Evolutionary conservation across 2,797 vertebrate species (phyloP).

Genomic region (Enteromius fasciolatus): DNA sequence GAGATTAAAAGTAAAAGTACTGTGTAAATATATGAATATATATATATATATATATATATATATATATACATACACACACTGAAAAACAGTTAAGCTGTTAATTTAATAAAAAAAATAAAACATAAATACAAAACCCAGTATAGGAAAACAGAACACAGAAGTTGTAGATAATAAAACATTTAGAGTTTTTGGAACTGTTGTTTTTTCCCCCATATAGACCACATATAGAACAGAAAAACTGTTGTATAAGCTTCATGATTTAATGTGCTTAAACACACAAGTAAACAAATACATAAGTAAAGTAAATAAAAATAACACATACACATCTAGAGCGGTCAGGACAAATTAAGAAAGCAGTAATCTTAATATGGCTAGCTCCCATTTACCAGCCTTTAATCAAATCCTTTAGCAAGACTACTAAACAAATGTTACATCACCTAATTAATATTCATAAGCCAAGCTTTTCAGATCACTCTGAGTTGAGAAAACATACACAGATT

Average conservation of each 20-base stretch:
- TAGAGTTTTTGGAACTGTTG: background rate
- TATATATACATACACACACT: no score
- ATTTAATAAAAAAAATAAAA: background rate
- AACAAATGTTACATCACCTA: slow-evolving; percentile 11
- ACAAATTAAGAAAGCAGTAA: background rate
- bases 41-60: no score
- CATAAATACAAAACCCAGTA: no score
- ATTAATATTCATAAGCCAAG: background rate
- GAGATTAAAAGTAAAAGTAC: no score
- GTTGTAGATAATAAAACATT: background rate
- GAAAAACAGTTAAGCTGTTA: background rate
- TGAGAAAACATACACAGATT: slow-evolving; percentile 21
- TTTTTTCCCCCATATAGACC: background rate
- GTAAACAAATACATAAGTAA: background rate
- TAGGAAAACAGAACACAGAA: no score
- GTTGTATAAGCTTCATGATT: background rate
- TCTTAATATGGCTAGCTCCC: background rate
- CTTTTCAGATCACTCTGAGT: background rate
- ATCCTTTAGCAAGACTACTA: background rate
- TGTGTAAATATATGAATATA: no score
- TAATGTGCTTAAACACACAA: background rate
- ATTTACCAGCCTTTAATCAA: slow-evolving; percentile 3
- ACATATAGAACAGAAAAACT: background rate
- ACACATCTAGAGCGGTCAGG: background rate
- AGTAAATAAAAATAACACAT: background rate